A percentile compares a stretch with the other conserved stretches of the same genome.
These are phyloP conservation scores for Drosophila suzukii DNA, from an alignment of 1,140 invertebrate genomes.

Conservation along the genomic window DNA sequence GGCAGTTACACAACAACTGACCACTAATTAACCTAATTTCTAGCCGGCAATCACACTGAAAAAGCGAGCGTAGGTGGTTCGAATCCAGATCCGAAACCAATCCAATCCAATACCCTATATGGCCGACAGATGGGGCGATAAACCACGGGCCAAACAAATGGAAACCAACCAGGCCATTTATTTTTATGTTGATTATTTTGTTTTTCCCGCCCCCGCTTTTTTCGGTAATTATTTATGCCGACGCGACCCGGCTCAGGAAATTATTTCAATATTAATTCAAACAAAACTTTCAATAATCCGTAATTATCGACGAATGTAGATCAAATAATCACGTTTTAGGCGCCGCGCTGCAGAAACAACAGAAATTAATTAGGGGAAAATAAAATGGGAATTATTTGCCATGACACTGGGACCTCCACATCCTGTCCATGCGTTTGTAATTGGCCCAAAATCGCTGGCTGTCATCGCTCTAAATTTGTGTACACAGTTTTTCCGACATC, in stretches of 20 bases:
- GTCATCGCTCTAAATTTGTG: conserved; percentile 18
- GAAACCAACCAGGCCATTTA: conserved; percentile 54
- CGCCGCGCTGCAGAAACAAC: conserved; percentile 13
- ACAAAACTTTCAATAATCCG: conserved; percentile 81
- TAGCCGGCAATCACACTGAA: conserved; percentile 33
- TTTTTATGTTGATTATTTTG: conserved; percentile 53
- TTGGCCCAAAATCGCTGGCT: conserved; percentile 30
- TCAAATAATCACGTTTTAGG: conserved; percentile 77
- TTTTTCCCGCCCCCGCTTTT: conserved; percentile 26
- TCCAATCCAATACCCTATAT: neutral
- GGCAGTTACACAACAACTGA: conserved; percentile 65
- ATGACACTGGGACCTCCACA: conserved; percentile 43
- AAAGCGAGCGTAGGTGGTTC: conserved; percentile 2
- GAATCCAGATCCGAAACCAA: neutral
- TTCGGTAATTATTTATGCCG: conserved; percentile 71
- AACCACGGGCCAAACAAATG: conserved; percentile 21
- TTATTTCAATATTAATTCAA: conserved; percentile 81
- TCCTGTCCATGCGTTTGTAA: conserved; percentile 19
- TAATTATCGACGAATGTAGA: conserved; percentile 78
- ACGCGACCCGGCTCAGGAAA: conserved; percentile 29
- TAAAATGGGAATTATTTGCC: conserved; percentile 68
- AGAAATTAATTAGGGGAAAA: conserved; percentile 76
- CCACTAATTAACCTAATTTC: conserved; percentile 81
- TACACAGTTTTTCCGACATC: neutral
- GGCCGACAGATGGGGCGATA: conserved; percentile 24